phyloP scores from a whole-genome alignment of 2,797 vertebrate genomes.

The Avahi laniger region DNA sequence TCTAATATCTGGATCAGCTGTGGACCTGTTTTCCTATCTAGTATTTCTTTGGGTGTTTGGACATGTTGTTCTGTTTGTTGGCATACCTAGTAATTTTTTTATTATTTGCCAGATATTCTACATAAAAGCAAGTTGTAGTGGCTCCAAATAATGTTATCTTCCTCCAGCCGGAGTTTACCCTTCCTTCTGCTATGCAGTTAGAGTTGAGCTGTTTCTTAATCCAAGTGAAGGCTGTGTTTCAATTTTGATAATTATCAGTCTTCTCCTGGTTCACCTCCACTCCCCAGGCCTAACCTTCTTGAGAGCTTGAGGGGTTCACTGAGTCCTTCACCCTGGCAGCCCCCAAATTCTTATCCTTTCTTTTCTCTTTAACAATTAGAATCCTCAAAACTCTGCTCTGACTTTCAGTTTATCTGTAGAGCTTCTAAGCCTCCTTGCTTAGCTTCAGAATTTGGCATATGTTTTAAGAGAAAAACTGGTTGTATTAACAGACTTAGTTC shows the following conservation, averaged over 20 bases:
- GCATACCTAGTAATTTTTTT: not conserved
- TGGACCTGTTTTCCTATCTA: not conserved
- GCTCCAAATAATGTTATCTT: not conserved
- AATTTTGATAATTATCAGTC: not conserved
- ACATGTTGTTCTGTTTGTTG: constrained; percentile 16
- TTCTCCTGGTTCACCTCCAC: not conserved
- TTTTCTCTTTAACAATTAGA: not conserved
- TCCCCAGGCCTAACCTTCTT: not conserved
- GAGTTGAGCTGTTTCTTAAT: constrained; percentile 33
- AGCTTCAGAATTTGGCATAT: constrained; percentile 28
- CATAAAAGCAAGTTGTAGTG: not conserved
- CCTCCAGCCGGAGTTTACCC: not conserved
- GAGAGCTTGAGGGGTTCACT: not conserved
- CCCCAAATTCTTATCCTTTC: not conserved
- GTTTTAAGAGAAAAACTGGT: not conserved
- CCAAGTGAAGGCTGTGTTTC: not conserved
- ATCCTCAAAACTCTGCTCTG: not conserved
- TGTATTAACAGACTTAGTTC: not conserved
- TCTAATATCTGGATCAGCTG: constrained; percentile 21
- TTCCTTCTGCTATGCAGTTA: not conserved
- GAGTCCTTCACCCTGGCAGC: not conserved
- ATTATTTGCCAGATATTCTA: not conserved
- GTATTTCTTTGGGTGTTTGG: constrained; percentile 11
- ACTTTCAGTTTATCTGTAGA: constrained; percentile 51
- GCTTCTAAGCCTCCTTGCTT: not conserved